These are phyloP conservation scores for Macquaria australasica DNA, from an alignment of 2,113 vertebrate species.

Conservation along the genomic window DNA sequence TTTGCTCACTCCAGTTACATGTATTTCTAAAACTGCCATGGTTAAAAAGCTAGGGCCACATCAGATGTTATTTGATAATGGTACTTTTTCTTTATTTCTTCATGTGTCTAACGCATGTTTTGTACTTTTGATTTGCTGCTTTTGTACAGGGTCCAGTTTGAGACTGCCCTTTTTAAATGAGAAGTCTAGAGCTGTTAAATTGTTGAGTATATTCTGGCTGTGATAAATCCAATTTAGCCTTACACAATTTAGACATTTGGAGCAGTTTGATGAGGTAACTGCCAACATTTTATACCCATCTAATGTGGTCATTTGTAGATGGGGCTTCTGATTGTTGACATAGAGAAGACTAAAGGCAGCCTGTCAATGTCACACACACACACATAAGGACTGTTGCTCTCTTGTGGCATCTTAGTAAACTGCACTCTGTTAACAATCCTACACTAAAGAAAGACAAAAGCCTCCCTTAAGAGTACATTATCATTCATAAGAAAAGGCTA, in stretches of 20 bases:
- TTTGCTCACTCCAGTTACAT: constrained; percentile 38
- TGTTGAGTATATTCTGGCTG: constrained; percentile 47
- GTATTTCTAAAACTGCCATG: constrained; percentile 50
- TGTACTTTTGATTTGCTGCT: constrained; percentile 71
- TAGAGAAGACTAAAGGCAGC: background rate
- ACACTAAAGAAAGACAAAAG: constrained; percentile 16
- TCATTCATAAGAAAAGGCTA: constrained; percentile 11
- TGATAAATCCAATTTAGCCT: constrained; percentile 49
- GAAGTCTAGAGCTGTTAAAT: constrained; percentile 43
- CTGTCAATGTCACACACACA: background rate
- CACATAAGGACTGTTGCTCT: constrained; percentile 40
- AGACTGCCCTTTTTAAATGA: constrained; percentile 65
- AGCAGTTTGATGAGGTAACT: constrained; percentile 13
- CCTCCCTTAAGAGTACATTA: background rate
- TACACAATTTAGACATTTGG: constrained; percentile 27
- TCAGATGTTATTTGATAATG: constrained; percentile 49
- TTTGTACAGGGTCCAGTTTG: constrained; percentile 69
- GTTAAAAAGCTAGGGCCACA: constrained; percentile 48
- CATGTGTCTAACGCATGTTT: constrained; percentile 59
- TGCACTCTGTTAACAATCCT: constrained; percentile 43
- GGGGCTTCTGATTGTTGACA: constrained; percentile 11
- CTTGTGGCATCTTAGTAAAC: constrained; percentile 58
- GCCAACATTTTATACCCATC: constrained; percentile 26
- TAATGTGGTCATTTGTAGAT: constrained; percentile 1
- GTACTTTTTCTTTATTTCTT: constrained; percentile 51